phyloP scores from a whole-genome alignment of 92 coral and sea anemone genomes.

The Diadumene lineata region DNA sequence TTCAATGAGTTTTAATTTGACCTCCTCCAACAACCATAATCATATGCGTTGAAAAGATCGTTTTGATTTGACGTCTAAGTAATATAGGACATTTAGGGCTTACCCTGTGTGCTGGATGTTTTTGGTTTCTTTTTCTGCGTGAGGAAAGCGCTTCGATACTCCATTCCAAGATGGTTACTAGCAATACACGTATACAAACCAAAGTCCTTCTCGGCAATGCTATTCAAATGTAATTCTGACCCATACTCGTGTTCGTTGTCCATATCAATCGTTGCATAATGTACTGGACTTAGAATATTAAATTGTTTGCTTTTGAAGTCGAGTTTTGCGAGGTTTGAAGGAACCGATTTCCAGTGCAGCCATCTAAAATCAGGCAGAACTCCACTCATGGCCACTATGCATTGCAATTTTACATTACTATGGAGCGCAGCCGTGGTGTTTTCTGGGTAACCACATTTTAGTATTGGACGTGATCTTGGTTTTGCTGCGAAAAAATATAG shows the following conservation, averaged over 20 bases:
- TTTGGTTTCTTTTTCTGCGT: neutral
- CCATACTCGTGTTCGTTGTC: conserved; percentile 18
- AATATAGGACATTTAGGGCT: neutral
- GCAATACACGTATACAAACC: conserved; percentile 59
- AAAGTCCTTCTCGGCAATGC: conserved; percentile 31
- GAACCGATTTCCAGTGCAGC: conserved; percentile 71
- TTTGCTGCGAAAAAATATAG: conserved; percentile 45
- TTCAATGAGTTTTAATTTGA: too few species aligned
- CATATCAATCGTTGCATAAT: conserved; percentile 49
- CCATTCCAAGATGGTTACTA: conserved; percentile 50
- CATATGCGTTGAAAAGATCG: too few species aligned
- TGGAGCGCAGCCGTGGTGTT: conserved; percentile 75
- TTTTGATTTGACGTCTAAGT: too few species aligned
- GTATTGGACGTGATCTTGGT: conserved; percentile 77
- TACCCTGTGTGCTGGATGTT: neutral
- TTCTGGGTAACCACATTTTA: conserved; percentile 66
- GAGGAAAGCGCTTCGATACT: neutral
- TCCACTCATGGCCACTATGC: conserved; percentile 77
- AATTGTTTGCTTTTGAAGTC: conserved; percentile 54
- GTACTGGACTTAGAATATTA: conserved; percentile 61
- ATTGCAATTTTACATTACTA: conserved; percentile 60
- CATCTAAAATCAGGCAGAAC: conserved; percentile 90
- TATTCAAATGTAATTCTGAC: conserved; percentile 28
- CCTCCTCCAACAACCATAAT: too few species aligned
- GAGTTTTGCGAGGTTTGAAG: conserved; percentile 51